These are phyloP conservation scores for Actinostola sp. DNA, from an alignment of 92 coral and sea anemone genomes.

Conservation along the genomic window DNA sequence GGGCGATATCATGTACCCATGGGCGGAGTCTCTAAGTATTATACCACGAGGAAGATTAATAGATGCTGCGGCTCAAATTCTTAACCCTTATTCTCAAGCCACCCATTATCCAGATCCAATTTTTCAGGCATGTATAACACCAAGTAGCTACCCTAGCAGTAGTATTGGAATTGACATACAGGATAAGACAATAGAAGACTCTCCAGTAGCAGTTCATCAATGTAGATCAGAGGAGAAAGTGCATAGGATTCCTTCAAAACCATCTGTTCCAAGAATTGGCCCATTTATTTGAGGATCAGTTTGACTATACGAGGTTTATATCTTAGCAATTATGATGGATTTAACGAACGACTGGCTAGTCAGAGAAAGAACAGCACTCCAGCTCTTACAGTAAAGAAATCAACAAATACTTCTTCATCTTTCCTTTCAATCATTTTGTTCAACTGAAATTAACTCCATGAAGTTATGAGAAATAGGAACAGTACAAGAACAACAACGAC, in stretches of 20 bases:
- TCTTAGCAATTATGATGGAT: too few species aligned
- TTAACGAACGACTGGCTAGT: too few species aligned
- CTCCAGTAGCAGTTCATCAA: too few species aligned
- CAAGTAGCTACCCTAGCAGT: conserved; percentile 72
- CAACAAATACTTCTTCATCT: too few species aligned
- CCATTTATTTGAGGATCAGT: conserved; percentile 45
- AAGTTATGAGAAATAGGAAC: too few species aligned
- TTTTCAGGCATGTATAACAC: conserved; percentile 85
- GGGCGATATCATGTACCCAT: conserved; percentile 16
- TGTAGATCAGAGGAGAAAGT: conserved; percentile 23
- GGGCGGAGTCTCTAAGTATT: neutral
- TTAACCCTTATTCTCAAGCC: conserved; percentile 56
- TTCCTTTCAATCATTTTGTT: too few species aligned
- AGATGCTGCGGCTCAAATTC: conserved; percentile 22
- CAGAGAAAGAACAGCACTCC: too few species aligned
- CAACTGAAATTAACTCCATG: too few species aligned
- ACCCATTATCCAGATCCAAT: conserved; percentile 60
- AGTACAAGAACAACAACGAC: too few species aligned
- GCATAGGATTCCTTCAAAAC: conserved; percentile 45
- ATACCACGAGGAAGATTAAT: conserved; percentile 40
- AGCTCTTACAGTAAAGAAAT: too few species aligned
- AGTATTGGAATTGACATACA: conserved; percentile 43
- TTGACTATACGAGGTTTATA: too few species aligned
- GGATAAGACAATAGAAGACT: neutral
- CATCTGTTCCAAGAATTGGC: conserved; percentile 68